These are phyloP conservation scores for Calephelis nemesis DNA, from an alignment of 1,140 invertebrate species.

Conservation along the genomic window DNA sequence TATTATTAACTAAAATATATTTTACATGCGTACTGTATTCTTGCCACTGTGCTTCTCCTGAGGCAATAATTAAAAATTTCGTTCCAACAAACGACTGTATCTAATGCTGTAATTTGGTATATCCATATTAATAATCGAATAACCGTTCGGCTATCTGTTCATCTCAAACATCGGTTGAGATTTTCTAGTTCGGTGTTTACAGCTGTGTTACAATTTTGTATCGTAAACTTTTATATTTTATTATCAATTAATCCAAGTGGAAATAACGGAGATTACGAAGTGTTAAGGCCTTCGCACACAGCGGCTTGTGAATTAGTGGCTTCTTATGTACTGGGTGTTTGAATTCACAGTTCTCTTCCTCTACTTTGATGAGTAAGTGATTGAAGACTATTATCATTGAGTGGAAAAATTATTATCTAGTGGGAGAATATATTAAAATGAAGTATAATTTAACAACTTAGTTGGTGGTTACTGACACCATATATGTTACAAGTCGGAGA, in stretches of 20 bases:
- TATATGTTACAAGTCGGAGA: too few species aligned
- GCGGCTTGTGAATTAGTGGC: too few species aligned
- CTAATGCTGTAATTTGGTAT: conserved; percentile 20
- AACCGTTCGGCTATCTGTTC: conserved; percentile 45
- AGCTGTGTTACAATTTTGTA: conserved; percentile 71
- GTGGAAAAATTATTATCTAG: too few species aligned
- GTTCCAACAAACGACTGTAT: not conserved
- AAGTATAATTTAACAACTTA: too few species aligned
- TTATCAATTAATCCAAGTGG: conserved; percentile 56
- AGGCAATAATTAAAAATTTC: not conserved
- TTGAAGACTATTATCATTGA: too few species aligned
- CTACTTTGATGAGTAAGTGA: too few species aligned
- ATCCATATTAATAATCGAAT: conserved; percentile 39
- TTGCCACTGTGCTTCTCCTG: not conserved
- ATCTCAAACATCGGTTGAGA: conserved; percentile 54
- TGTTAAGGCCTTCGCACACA: conserved; percentile 1
- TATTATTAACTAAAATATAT: not conserved
- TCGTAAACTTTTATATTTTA: conserved; percentile 66
- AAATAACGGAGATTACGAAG: conserved; percentile 30
- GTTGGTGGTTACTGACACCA: too few species aligned
- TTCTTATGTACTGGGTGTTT: too few species aligned
- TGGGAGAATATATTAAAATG: too few species aligned
- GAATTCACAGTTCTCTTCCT: too few species aligned
- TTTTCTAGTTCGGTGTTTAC: conserved; percentile 69
- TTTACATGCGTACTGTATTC: not conserved